Percentiles rank a stretch among this genome's conserved stretches.
These are phyloP conservation scores for Sinopyrophorus schimmeli DNA, from an alignment of 2,888 invertebrate genomes.

Conservation along the genomic window DNA sequence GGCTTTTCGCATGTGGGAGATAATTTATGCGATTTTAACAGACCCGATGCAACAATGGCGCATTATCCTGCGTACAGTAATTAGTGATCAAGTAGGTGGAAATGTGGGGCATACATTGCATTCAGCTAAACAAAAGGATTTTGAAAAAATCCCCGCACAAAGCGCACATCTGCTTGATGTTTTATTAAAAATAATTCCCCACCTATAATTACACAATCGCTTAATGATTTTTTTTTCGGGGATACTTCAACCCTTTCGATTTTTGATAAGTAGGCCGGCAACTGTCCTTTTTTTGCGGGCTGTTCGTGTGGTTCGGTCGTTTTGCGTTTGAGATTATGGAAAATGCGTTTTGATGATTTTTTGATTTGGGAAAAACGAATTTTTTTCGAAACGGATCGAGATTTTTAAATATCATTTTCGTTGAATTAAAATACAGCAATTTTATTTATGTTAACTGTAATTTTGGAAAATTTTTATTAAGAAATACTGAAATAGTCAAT, in stretches of 20 bases:
- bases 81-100: conserved; percentile 57
- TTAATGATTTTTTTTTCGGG: conserved; percentile 18
- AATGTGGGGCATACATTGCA: conserved; percentile 53
- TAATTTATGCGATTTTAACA: conserved; percentile 55
- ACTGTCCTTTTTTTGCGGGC: too few relatives aligned
- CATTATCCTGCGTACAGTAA: conserved; percentile 52
- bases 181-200: conserved; percentile 40
- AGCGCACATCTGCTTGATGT: conserved; percentile 51
- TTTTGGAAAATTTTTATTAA: too few relatives aligned
- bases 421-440: too few relatives aligned
- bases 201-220: conserved; percentile 38
- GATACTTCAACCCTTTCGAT: conserved; percentile 15
- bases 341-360: too few relatives aligned
- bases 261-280: too few relatives aligned
- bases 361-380: too few relatives aligned
- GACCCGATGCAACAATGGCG: conserved; percentile 50
- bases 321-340: too few relatives aligned
- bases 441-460: too few relatives aligned
- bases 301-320: too few relatives aligned
- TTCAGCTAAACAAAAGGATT: conserved; percentile 52
- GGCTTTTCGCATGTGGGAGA: conserved; percentile 41
- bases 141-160: conserved; percentile 46
- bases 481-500: too few relatives aligned
- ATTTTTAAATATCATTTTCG: too few relatives aligned
- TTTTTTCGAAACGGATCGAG: too few relatives aligned